Base-by-base conservation (phyloP, 2,797 vertebrate species). In the Anguilla pacifica region DNA sequence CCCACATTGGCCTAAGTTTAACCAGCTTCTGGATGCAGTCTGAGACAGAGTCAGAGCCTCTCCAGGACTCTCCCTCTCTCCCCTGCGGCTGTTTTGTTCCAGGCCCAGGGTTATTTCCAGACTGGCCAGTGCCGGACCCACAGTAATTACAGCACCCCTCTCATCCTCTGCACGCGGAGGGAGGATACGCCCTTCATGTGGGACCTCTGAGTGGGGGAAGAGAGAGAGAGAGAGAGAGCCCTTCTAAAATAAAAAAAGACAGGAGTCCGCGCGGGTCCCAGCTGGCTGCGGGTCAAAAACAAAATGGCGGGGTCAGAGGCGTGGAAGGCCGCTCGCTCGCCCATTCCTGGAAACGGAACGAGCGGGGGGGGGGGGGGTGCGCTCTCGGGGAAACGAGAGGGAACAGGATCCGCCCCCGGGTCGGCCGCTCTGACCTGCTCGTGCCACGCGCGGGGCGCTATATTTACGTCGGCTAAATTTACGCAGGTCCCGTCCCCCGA, bases 61-160 rank as follows among this genome's bases (percentile, higher is more conserved):
- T 79, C 46, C 43, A 46, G 74, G 74, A 22, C 43, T 72, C 28
- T 17, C 67, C 22, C 39, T 22, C 13, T 79, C 15, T 79, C 19
- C 35, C 39, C 35, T 19, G 17, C 6, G 43, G 35, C 74, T 79
- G 74, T 10, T 35, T 22, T 35, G 6, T 46, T 15, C 74, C 74
- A 43, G 3, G 11, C 31, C 74, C 43, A 3, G 87, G 82, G 89
- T 91, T 92, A 96, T 96, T 96, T 94, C 89, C 87, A 94, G 92
- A 89, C 88, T 88, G 1, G 86, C 90, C 70, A 91, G 90, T 87
- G 91, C 89, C 87, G 91, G 93, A 93, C 93, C 92, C 87, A 49
- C 91, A 86, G 77, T 94, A 94, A 96, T 95, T 94, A 94, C 91
- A 35, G 35, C 92, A 93, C 90, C 90, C 89, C 91, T 91, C 90